These are phyloP conservation scores for Hypocryptadius cinnamomeus DNA, from an alignment of 2,113 vertebrate species.

Conservation along the genomic window DNA sequence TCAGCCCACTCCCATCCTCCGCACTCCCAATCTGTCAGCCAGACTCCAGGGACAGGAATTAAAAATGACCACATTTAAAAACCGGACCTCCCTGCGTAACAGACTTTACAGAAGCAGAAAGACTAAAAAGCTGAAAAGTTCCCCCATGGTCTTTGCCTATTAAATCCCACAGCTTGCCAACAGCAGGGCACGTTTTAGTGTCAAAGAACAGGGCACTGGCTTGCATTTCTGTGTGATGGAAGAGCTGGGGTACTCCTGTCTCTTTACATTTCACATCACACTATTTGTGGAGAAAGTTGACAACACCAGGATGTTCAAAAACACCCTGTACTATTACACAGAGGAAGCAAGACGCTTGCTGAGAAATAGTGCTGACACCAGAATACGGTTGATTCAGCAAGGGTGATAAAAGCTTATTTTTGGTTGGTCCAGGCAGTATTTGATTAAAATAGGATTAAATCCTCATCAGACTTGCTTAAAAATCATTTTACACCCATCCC, in stretches of 20 bases:
- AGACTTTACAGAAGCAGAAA: not conserved
- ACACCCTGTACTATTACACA: not conserved
- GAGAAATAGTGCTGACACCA: not conserved
- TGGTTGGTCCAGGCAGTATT: not conserved
- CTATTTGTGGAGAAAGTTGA: not conserved
- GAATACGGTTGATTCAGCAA: not conserved
- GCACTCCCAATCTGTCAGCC: not conserved
- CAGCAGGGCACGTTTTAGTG: not conserved
- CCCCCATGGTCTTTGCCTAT: not conserved
- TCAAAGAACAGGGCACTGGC: not conserved
- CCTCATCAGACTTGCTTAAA: not conserved
- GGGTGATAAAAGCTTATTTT: not conserved
- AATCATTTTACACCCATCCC: not conserved
- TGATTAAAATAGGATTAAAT: not conserved
- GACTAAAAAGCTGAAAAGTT: constrained; percentile 1
- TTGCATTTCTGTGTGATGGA: not conserved
- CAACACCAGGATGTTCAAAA: not conserved
- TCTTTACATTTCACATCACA: constrained; percentile 2
- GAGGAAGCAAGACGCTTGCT: not conserved
- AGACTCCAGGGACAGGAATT: not conserved
- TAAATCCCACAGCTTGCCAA: not conserved
- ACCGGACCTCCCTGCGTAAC: not conserved
- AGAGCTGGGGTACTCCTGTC: not conserved
- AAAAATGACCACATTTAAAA: constrained; percentile 42
- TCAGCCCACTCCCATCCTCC: not conserved